Conservation (phyloP, 2,113 vertebrate genomes). For the Apus apus region DNA sequence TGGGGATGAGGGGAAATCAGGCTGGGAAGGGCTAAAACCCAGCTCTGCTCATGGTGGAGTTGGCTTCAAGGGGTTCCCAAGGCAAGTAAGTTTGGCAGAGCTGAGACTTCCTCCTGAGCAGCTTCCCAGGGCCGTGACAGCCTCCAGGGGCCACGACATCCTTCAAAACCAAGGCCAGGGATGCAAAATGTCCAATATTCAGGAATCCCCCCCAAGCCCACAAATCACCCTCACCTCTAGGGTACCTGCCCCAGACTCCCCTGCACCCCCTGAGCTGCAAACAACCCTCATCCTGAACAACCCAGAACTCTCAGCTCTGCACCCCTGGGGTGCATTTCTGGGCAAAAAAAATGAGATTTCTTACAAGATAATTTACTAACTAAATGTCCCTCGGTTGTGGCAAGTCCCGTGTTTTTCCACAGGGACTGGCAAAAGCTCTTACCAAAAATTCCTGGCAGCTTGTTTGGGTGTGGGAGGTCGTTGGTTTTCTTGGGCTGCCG, state of each 20-base stretch:
- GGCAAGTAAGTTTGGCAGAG: not conserved
- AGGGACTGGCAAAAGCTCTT: not conserved
- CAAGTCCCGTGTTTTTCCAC: rapidly evolving
- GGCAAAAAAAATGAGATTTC: rapidly evolving
- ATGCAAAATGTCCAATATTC: not conserved
- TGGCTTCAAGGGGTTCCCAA: not conserved
- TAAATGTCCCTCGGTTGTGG: rapidly evolving
- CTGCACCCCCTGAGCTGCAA: not conserved
- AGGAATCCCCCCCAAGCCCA: not conserved
- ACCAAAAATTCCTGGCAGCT: slow-evolving; percentile 85
- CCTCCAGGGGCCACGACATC: no score
- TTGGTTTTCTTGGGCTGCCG: slow-evolving; percentile 84
- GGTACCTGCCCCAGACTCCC: not conserved
- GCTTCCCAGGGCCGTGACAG: not conserved
- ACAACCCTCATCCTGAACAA: not conserved
- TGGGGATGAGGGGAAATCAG: not conserved
- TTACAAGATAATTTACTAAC: rapidly evolving
- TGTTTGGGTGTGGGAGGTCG: slow-evolving; percentile 84
- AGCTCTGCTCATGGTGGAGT: not conserved
- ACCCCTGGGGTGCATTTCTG: not conserved
- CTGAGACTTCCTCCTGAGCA: not conserved
- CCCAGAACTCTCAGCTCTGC: rapidly evolving
- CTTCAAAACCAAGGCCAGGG: not conserved
- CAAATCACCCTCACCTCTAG: rapidly evolving
- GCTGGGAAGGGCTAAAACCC: not conserved